Percentiles rank a stretch among this genome's conserved stretches.
These are phyloP conservation scores for Eunapius fragilis DNA, from an alignment of 37 sponge, comb jelly and placozoan genomes.

Conservation along the genomic window DNA sequence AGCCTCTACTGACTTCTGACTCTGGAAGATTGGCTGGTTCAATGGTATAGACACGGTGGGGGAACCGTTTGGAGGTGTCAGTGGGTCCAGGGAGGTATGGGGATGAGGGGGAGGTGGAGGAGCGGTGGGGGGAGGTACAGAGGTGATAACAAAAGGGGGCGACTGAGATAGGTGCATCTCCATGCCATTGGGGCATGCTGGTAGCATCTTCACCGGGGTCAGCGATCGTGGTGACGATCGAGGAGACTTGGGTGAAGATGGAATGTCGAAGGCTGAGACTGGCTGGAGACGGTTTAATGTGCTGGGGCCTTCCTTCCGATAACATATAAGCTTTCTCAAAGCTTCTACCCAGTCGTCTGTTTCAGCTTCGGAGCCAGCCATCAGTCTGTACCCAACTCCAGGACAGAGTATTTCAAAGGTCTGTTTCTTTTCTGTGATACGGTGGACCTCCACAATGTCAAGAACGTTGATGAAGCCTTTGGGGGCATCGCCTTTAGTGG, in stretches of 20 bases:
- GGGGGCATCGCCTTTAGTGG: conserved; percentile 63
- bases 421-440: conserved; percentile 69
- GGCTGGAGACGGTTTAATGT: not conserved
- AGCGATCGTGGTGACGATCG: not conserved
- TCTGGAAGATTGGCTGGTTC: conserved; percentile 5
- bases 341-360: conserved; percentile 76
- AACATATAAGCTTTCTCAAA: conserved; percentile 38
- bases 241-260: conserved; percentile 4
- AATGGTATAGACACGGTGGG: not conserved
- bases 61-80: not conserved
- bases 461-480: conserved; percentile 69
- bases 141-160: conserved; percentile 24
- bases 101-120: conserved; percentile 12
- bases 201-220: not conserved
- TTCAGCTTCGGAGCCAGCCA: conserved; percentile 75
- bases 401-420: conserved; percentile 84
- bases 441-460: conserved; percentile 64
- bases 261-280: not conserved
- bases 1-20: conserved; percentile 23
- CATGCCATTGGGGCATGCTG: not conserved
- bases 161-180: conserved; percentile 2
- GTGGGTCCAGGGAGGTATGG: not conserved
- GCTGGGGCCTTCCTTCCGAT: conserved; percentile 52
- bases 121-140: conserved; percentile 16
- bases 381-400: conserved; percentile 66